phyloP scores from a whole-genome alignment of 2,888 invertebrate species.

The Caenorhabditis becei region DNA sequence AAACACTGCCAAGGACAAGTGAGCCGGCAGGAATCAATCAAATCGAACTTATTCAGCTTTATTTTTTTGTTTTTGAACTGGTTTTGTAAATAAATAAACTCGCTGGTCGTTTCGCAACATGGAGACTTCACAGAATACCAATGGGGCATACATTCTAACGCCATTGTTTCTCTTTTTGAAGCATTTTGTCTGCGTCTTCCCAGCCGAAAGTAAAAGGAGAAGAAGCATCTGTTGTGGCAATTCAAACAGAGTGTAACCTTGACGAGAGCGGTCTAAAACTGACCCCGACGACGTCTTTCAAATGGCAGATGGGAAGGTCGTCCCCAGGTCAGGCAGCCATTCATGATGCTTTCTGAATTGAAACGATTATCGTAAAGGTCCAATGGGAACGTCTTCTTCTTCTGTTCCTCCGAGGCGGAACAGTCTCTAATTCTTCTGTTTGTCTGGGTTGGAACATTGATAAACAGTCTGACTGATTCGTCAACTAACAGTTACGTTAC shows the following conservation, averaged over 20 bases:
- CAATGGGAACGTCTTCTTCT: background rate
- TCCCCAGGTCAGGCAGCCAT: slow-evolving; percentile 2
- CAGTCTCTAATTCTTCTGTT: slow-evolving; percentile 2
- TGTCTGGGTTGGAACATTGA: background rate
- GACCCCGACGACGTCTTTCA: slow-evolving; percentile 31
- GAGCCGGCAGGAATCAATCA: background rate
- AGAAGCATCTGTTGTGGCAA: slow-evolving; percentile 45
- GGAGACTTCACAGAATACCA: no score
- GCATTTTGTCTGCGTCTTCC: no score
- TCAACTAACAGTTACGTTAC: slow-evolving; percentile 7
- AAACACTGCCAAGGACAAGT: background rate
- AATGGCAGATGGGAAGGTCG: slow-evolving; percentile 22
- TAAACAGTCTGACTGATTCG: background rate
- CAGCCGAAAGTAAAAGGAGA: slow-evolving; percentile 1
- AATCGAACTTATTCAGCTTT: background rate
- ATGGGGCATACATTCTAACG: no score
- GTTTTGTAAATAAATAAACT: background rate
- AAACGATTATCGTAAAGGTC: background rate
- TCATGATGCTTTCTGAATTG: background rate
- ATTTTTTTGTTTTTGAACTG: background rate
- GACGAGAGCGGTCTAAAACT: slow-evolving; percentile 41
- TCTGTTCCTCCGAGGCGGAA: background rate
- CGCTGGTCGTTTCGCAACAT: no score
- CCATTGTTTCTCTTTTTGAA: no score
- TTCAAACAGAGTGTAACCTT: slow-evolving; percentile 34